phyloP scores from a whole-genome alignment of 2,888 invertebrate genomes.

The Steinernema hermaphroditum region DNA sequence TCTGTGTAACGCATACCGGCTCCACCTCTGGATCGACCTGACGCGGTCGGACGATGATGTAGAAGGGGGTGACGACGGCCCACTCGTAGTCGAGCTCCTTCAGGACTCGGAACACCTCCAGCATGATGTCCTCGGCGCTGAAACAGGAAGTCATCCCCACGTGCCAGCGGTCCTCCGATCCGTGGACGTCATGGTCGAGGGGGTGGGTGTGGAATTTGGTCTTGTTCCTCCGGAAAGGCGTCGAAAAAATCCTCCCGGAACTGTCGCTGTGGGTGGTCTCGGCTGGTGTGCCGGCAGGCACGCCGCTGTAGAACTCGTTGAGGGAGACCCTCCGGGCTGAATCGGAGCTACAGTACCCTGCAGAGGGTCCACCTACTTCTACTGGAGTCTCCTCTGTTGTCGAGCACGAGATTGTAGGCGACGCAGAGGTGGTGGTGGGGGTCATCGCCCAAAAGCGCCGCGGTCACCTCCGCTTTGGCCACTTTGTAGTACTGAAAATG shows the following conservation, averaged over 20 bases:
- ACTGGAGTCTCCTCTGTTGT: slow-evolving; percentile 86
- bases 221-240: slow-evolving; percentile 30
- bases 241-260: slow-evolving; percentile 8
- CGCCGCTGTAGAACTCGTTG: slow-evolving; percentile 85
- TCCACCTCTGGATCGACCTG: slow-evolving; percentile 70
- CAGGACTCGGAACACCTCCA: slow-evolving; percentile 99
- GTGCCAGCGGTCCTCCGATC: slow-evolving; percentile 97
- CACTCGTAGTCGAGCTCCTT: slow-evolving; percentile 96
- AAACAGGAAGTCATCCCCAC: slow-evolving; percentile 95
- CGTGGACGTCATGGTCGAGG: slow-evolving; percentile 66
- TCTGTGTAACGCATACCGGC: slow-evolving; percentile 47
- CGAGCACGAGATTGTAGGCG: slow-evolving; percentile 96
- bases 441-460: slow-evolving; percentile 88
- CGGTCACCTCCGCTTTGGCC: slow-evolving; percentile 89
- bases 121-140: slow-evolving; percentile 98
- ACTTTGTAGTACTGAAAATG: slow-evolving; percentile 84
- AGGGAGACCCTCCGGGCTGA: slow-evolving; percentile 68
- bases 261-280: slow-evolving; percentile 35
- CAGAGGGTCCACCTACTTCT: slow-evolving; percentile 32
- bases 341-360: too few relatives aligned
- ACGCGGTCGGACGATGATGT: slow-evolving; percentile 88
- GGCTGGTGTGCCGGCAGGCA: slow-evolving; percentile 73
- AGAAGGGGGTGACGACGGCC: slow-evolving; percentile 95
- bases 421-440: slow-evolving; percentile 97
- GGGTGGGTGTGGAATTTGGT: too few relatives aligned